Percentiles rank a stretch among this genome's conserved stretches.
These are phyloP conservation scores for Rhynchomys soricoides DNA, from an alignment of 2,113 vertebrate genomes.

Conservation along the genomic window DNA sequence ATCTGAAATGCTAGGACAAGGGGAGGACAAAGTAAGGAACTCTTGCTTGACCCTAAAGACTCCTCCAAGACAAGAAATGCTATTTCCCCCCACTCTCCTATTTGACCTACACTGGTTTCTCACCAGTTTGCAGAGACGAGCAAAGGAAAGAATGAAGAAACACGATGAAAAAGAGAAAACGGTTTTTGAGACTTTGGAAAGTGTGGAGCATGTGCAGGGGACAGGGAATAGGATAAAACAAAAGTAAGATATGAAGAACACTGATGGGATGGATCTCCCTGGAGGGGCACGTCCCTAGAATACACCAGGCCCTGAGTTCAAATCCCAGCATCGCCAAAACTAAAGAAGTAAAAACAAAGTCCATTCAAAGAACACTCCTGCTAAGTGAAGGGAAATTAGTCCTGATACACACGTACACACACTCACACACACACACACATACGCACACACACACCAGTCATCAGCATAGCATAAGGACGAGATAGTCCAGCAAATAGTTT, in stretches of 20 bases:
- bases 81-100: neutral
- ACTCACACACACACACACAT: neutral
- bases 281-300: neutral
- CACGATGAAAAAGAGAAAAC: neutral
- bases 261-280: neutral
- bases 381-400: neutral
- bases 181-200: slow-evolving; percentile 15
- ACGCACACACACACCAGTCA: neutral
- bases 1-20: neutral
- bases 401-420: neutral
- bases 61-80: neutral
- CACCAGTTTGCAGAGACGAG: neutral
- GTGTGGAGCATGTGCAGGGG: neutral
- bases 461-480: neutral
- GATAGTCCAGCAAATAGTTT: neutral
- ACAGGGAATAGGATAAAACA: neutral
- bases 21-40: neutral
- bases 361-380: neutral
- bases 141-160: slow-evolving; percentile 18
- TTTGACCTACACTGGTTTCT: neutral
- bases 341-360: neutral
- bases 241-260: neutral
- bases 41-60: neutral
- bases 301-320: neutral
- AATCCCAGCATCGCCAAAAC: neutral